These are phyloP conservation scores for Ariopsis seemanni DNA, from an alignment of 2,113 vertebrate genomes.

Conservation along the genomic window DNA sequence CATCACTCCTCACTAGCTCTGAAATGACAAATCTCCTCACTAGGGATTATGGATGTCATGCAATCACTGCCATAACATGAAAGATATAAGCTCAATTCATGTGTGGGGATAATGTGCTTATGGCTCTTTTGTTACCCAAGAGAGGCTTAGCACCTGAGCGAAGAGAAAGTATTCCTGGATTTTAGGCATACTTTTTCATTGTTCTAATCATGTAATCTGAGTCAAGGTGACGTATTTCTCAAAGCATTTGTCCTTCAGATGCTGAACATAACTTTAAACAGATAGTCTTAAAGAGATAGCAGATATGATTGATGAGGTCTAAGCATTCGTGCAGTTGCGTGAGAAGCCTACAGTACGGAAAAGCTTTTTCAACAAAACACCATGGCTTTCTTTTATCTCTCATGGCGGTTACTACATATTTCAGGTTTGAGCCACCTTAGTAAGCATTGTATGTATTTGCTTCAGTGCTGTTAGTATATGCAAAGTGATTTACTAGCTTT, in stretches of 20 bases:
- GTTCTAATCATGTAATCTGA: constrained; percentile 59
- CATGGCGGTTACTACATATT: background rate
- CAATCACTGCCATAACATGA: constrained; percentile 39
- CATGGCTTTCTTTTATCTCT: constrained; percentile 5
- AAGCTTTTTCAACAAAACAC: constrained; percentile 3
- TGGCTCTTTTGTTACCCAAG: constrained; percentile 26
- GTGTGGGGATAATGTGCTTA: constrained; percentile 28
- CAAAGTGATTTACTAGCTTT: constrained; percentile 30
- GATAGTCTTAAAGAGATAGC: constrained; percentile 35
- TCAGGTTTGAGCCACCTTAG: background rate
- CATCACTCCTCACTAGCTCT: constrained; percentile 27
- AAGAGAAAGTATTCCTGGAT: constrained; percentile 40
- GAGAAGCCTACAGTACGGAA: constrained; percentile 33
- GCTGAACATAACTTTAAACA: constrained; percentile 32
- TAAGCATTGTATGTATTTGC: background rate
- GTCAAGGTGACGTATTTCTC: constrained; percentile 40
- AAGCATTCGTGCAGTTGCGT: constrained; percentile 35
- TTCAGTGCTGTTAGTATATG: constrained; percentile 4
- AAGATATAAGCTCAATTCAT: constrained; percentile 34
- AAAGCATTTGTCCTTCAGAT: constrained; percentile 17
- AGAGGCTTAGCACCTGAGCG: constrained; percentile 25
- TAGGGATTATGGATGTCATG: constrained; percentile 42
- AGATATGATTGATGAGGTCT: constrained; percentile 47
- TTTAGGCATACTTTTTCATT: constrained; percentile 39
- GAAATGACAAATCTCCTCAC: constrained; percentile 8